phyloP scores from a whole-genome alignment of 2,888 invertebrate species.

The Theretra japonica region DNA sequence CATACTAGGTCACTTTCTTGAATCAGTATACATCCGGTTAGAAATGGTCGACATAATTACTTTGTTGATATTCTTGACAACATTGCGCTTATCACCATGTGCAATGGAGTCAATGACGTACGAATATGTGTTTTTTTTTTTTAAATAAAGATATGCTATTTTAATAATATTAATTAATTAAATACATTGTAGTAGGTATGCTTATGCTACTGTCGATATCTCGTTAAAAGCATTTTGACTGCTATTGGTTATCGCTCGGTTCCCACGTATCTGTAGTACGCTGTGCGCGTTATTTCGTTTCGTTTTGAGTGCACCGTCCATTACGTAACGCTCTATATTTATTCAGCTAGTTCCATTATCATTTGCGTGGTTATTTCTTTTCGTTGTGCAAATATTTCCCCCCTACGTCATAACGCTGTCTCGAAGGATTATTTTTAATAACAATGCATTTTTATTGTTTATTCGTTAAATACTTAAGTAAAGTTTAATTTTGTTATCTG shows the following conservation, averaged over 20 bases:
- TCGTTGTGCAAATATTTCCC: conserved; percentile 15
- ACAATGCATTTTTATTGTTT: background rate
- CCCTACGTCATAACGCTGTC: conserved; percentile 31
- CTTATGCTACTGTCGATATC: background rate
- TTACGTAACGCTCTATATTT: conserved; percentile 16
- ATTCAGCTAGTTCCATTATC: conserved; percentile 21
- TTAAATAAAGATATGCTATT: too few species aligned
- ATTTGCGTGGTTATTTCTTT: conserved; percentile 3
- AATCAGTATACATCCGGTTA: too few species aligned
- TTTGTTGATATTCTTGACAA: too few species aligned
- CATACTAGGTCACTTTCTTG: too few species aligned
- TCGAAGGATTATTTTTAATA: conserved; percentile 5
- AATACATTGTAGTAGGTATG: background rate
- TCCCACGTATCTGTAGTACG: background rate
- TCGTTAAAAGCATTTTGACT: background rate
- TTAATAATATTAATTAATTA: too few species aligned
- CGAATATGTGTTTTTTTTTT: too few species aligned
- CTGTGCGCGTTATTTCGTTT: background rate
- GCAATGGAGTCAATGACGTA: too few species aligned
- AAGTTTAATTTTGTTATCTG: conserved; percentile 8
- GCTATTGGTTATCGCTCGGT: conserved; percentile 17
- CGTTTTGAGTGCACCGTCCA: background rate
- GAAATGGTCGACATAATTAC: too few species aligned
- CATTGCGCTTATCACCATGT: too few species aligned
- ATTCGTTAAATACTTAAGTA: background rate